Conservation (phyloP, 1,140 invertebrate genomes). For the Tetramorium alpestre region DNA sequence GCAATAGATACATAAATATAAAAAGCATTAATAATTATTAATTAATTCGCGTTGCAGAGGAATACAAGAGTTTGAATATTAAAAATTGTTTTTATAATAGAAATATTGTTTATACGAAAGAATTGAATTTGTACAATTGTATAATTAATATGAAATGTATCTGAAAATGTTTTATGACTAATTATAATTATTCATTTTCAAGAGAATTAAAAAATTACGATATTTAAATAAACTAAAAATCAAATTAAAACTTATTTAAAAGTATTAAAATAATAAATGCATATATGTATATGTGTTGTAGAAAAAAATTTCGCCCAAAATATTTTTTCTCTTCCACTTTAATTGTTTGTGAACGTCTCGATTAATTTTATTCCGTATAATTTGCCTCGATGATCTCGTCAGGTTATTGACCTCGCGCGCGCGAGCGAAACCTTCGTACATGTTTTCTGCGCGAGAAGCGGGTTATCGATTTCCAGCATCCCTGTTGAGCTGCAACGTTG, state of each 20-base stretch:
- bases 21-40: constrained; percentile 39
- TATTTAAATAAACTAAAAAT: background rate
- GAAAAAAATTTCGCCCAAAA: background rate
- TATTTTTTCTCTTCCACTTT: background rate
- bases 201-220: background rate
- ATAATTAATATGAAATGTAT: background rate
- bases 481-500: constrained; percentile 78
- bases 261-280: background rate
- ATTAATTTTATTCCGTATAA: constrained; percentile 17
- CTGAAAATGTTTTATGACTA: background rate
- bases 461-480: constrained; percentile 83
- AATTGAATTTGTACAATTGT: background rate
- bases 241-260: background rate
- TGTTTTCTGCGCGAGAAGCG: constrained; percentile 76
- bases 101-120: background rate
- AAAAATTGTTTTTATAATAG: background rate
- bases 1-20: background rate
- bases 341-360: background rate
- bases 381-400: constrained; percentile 28
- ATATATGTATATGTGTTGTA: too few species aligned
- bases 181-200: background rate
- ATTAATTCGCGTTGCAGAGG: background rate
- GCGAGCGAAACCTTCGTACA: constrained; percentile 64
- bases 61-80: background rate
- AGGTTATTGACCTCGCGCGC: constrained; percentile 50